phyloP scores from a whole-genome alignment of 1,140 invertebrate genomes.

The Leucophenga varia region DNA sequence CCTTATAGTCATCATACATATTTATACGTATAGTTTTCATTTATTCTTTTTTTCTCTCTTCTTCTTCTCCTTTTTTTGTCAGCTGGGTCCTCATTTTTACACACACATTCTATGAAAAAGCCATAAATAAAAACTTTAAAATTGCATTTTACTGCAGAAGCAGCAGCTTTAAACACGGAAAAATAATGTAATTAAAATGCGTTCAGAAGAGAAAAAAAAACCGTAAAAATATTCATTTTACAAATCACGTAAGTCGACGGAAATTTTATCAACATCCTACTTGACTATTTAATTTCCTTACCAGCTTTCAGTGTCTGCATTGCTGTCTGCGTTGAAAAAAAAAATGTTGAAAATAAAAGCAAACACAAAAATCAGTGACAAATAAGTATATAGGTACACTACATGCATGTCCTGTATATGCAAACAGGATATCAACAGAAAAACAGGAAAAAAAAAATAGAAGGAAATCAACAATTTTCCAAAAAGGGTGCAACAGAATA shows the following conservation, averaged over 20 bases:
- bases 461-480: conserved; percentile 8
- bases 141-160: conserved; percentile 10
- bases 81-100: too few species aligned
- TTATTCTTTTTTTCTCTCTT: too few species aligned
- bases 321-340: conserved; percentile 22
- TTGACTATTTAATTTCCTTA: conserved; percentile 48
- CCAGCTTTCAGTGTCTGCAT: conserved; percentile 2
- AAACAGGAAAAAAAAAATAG: conserved; percentile 4
- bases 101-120: too few species aligned
- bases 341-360: conserved; percentile 35
- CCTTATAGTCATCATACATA: too few species aligned
- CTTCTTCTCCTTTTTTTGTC: too few species aligned
- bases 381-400: conserved; percentile 40
- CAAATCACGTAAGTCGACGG: conserved; percentile 27
- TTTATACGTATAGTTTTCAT: too few species aligned
- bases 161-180: conserved; percentile 9
- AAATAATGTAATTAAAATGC: conserved; percentile 28
- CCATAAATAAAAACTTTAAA: neutral
- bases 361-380: conserved; percentile 42
- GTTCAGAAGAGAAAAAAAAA: conserved; percentile 13
- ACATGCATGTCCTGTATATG: conserved; percentile 11
- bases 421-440: conserved; percentile 20
- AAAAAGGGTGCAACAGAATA: conserved; percentile 16
- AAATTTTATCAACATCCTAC: conserved; percentile 49
- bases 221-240: conserved; percentile 2